Base-by-base conservation (phyloP, 2,797 vertebrate genomes). In the Schizothorax lantsangensis region DNA sequence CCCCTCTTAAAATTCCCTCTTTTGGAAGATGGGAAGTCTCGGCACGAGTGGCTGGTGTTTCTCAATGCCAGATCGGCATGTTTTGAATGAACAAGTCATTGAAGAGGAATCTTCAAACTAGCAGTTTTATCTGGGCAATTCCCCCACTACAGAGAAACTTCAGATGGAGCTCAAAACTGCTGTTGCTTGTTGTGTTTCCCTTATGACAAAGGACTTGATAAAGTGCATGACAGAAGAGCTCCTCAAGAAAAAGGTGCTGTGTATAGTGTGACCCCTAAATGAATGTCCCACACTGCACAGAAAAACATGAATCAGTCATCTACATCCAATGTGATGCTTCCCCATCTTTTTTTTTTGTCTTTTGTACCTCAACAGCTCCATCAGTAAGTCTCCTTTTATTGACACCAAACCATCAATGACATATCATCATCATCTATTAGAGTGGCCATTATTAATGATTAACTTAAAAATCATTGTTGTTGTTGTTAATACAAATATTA, bases 1-100 rank as follows among this genome's bases (percentile, higher is more conserved):
- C 79, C 81, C 79, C 91, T 92, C 88, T 91, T 91, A 90, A 91
- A 88, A 88, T 74, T 68, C 87, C 85, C 71, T 66, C 30, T 88
- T 80, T 59, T 52, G 49, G 79, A 47, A 81, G 83, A 57, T 47
- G 82, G 73, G 78, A 80, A 49, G 36, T 71, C 79, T 89, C 69
- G 11, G 45, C 43, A 66, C 33, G 68, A 81, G 82, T 75, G 45
- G 84, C 91, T 91, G 91, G 90, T 78, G 82, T 90, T 90, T 90
- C 88, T 91, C 91, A 91, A 85, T 26, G 33, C 83, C 79, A 81
- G 47, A 79, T 59, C 62, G 69, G 33, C 68, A 38, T 84, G 81
- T 83, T 80, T 79, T 54, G n/a, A 85, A 68, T 40, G 54, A 66
- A 83, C 66, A 21, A 7, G 66, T 81, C 75, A 79, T 69, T 26